Evolutionary conservation across 2,797 vertebrate species (phyloP), one percentile per base, ranked within the genome.

Genomic region (Cynopterus sphinx): DNA sequence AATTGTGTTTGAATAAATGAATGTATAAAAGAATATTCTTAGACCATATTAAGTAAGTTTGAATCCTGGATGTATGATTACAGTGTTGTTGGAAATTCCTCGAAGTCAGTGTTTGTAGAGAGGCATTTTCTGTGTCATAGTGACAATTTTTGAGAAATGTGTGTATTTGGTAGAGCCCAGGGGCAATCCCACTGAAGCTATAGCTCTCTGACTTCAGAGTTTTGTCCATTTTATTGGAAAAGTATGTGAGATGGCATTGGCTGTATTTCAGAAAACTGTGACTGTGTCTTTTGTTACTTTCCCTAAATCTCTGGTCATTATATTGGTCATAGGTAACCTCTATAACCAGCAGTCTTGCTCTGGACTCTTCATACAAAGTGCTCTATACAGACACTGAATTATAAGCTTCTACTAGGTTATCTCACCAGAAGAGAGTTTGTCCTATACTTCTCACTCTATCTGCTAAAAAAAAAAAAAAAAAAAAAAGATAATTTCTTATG

Each of bases 381-480:
- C 24, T 55, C 8, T 91, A 6, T 67, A n/a, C 55, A 68, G 77
- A 55, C 41, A 59, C n/a, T 83, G 63, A 73, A 41, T 61, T 49
- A 21, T 17, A 53, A 67, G n/a, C 33, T 77, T 86, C 61, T 21
- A 10, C n/a, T 73, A 49, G 28, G 19, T 89, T 61, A 22, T 67
- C 17, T 90, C 74, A 85, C 63, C 28, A 63, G 59, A 65, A 75
- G 6, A 57, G 73, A 59, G 26, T 53, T 74, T 81, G 63, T 84
- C 49, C 13, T 77, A 0, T 31, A 33, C 16, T 71, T 87, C 43
- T 70, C 36, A 65, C 84, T 39, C 10, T 4, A 9, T 73, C 67
- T 95, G 11, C 79, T n/a, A 68, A n/a, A 73, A 71, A 81, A 78
- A 92, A 55, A n/a, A 73, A 71, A 81, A 78, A 92, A 55, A 68